Conservation (phyloP, 2,113 vertebrate species). For the Oryctolagus cuniculus region DNA sequence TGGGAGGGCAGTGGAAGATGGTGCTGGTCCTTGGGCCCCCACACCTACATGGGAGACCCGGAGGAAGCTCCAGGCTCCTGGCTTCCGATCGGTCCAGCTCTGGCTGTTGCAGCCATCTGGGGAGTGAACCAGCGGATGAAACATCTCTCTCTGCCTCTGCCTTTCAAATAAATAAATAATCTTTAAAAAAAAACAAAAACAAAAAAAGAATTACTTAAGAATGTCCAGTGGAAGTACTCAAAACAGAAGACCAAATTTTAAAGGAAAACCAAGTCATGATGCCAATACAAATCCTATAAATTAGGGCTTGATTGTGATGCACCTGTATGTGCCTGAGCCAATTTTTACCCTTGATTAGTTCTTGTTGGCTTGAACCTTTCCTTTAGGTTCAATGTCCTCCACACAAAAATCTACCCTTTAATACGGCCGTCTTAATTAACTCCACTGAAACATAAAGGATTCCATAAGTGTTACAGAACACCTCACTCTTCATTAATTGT, state of each 20-base stretch:
- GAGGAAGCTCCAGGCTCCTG: too few relatives aligned
- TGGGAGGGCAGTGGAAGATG: too few relatives aligned
- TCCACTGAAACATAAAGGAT: conserved; percentile 70
- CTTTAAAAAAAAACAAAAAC: too few relatives aligned
- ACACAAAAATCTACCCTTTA: conserved; percentile 63
- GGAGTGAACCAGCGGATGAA: too few relatives aligned
- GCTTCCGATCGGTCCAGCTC: too few relatives aligned
- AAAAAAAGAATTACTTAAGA: background rate
- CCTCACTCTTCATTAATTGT: conserved; percentile 59
- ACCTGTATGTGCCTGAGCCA: background rate
- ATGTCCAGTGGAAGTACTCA: background rate
- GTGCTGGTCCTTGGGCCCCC: too few relatives aligned
- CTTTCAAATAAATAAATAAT: too few relatives aligned
- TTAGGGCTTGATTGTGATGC: background rate
- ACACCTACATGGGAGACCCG: too few relatives aligned
- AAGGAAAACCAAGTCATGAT: background rate
- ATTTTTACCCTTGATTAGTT: conserved; percentile 3
- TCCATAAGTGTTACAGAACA: conserved; percentile 57
- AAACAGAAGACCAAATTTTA: conserved; percentile 23
- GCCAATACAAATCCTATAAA: background rate
- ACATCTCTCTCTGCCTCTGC: too few relatives aligned
- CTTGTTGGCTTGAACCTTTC: background rate
- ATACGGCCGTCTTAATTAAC: conserved; percentile 74
- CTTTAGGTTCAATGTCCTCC: conserved; percentile 66
- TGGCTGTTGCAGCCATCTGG: too few relatives aligned